phyloP scores from a whole-genome alignment of 2,797 vertebrate genomes.

The Setipinna tenuifilis region DNA sequence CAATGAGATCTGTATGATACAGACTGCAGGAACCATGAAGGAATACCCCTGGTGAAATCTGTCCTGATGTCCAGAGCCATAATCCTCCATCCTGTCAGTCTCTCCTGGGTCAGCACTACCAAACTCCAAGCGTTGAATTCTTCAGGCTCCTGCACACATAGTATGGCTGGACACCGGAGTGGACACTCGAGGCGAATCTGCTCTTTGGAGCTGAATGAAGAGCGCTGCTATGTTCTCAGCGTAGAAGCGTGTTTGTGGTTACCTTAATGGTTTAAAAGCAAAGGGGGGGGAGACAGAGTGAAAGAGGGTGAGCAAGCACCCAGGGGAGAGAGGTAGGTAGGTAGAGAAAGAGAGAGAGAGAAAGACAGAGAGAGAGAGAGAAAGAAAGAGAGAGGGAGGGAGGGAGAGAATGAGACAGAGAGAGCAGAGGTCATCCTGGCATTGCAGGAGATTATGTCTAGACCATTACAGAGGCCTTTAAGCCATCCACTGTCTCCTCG shows the following conservation, averaged over 20 bases:
- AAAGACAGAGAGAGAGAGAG: conserved; percentile 8
- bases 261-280: conserved; percentile 78
- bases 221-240: neutral
- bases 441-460: conserved; percentile 71
- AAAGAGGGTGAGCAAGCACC: conserved; percentile 76
- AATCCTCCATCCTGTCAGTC: neutral
- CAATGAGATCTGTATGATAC: conserved; percentile 18
- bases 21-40: conserved; percentile 1
- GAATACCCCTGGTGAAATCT: conserved; percentile 17
- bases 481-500: conserved; percentile 70
- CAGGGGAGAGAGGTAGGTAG: conserved; percentile 67
- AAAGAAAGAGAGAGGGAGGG: neutral
- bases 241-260: conserved; percentile 22
- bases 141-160: neutral
- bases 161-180: neutral
- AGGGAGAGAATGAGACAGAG: neutral
- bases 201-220: conserved; percentile 10
- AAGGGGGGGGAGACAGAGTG: conserved; percentile 71
- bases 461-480: conserved; percentile 81
- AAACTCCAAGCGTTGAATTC: neutral
- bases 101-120: neutral
- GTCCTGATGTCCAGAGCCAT: conserved; percentile 11
- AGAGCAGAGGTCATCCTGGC: conserved; percentile 14
- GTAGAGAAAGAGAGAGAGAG: neutral
- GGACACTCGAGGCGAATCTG: conserved; percentile 16